phyloP scores from a whole-genome alignment of 2,888 invertebrate genomes.

The Thecocarcelia acutangulata region DNA sequence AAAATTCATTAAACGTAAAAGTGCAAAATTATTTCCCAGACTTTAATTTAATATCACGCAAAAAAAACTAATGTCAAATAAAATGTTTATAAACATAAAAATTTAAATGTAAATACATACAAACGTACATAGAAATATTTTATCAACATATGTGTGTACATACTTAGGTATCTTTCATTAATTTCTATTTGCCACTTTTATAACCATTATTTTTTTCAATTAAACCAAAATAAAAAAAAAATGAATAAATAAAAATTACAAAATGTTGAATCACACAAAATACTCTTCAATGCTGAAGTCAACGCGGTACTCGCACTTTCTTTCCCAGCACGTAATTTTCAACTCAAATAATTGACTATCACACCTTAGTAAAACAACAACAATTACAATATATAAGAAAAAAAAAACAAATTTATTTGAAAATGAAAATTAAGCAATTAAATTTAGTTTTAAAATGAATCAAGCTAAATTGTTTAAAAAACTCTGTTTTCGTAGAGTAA shows the following conservation, averaged over 20 bases:
- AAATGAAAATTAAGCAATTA: slow-evolving; percentile 47
- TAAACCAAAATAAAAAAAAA: slow-evolving; percentile 4
- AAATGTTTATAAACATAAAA: not conserved
- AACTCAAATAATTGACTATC: slow-evolving; percentile 52
- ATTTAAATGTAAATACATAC: not conserved
- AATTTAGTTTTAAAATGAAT: slow-evolving; percentile 44
- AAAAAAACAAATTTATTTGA: slow-evolving; percentile 13
- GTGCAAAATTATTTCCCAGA: slow-evolving; percentile 57
- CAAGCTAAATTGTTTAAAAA: not conserved
- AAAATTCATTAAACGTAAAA: slow-evolving; percentile 60
- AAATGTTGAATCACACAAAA: not conserved
- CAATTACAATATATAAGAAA: slow-evolving; percentile 17
- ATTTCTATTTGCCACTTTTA: not conserved
- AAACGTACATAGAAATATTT: not conserved
- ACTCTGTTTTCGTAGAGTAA: no score
- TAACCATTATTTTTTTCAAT: slow-evolving; percentile 38
- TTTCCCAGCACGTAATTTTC: slow-evolving; percentile 66
- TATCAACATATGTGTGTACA: no score
- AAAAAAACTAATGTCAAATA: not conserved
- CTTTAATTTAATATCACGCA: slow-evolving; percentile 13
- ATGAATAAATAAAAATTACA: not conserved
- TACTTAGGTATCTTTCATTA: no score
- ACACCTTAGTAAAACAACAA: slow-evolving; percentile 40
- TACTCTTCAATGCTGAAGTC: slow-evolving; percentile 9
- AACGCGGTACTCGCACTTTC: not conserved